Evolutionary conservation across 2,113 vertebrate species (phyloP), one percentile per base, ranked within the genome.

Genomic region (Tetraodon nigroviridis): DNA sequence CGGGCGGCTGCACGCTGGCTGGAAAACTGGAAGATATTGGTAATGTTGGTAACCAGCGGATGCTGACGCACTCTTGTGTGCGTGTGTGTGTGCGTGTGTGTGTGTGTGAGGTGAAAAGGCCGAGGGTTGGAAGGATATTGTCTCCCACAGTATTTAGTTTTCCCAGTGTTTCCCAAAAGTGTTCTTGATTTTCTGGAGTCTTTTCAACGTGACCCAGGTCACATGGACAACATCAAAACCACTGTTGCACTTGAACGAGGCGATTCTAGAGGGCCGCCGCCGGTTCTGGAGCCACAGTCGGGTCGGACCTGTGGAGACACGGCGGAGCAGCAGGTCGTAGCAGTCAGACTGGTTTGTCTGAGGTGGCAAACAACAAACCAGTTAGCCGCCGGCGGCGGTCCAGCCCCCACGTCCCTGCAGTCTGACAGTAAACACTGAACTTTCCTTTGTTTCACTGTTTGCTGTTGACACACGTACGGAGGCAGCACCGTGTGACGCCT

Each of bases 11-110:
- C 3, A 55, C 47, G 51, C 16, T 61, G 63, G 61, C 75, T 64
- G 68, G 61, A 65, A 54, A 76, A 78, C 68, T 65, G 69, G 69
- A 80, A 52, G 73, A 75, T 62, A 48, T 64, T 55, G 56, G 27
- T 75, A 72, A 76, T 44, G 76, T 50, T 44, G 69, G 78, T 74
- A 73, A 29, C 55, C 56, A 22, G 70, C 73, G 47, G 58, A 64
- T 58, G 62, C 57, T 6, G 62, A 56, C 5, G 52, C 63, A 51
- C 41, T 46, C 24, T 19, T 21, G 42, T 44, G 42, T 51, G 51
- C 8, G 29, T 4, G 29, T 32, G 29, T 32, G 29, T 32, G 3
- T 32, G 29, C 8, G 32, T 37, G 32, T 37, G 32, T 37, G 32
- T 37, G 32, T 37, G 32, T 11, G 32, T 12, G 32, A 27, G 24